Evolutionary conservation across 2,797 vertebrate species (phyloP).

Genomic region (Fistularia tabacaria): DNA sequence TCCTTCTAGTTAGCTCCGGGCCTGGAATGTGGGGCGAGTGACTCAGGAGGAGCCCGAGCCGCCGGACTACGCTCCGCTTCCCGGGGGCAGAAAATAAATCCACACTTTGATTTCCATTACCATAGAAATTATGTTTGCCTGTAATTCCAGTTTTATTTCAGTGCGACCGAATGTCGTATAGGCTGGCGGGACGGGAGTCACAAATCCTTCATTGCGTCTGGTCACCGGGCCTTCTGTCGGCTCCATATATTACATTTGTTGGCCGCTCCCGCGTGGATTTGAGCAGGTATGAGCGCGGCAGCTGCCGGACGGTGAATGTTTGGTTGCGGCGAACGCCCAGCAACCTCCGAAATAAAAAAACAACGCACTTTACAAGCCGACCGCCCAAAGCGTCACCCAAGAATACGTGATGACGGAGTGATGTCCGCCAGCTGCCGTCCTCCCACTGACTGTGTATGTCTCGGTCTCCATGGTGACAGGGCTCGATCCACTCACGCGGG

Average conservation of each 20-base stretch:
- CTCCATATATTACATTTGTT: slow-evolving; percentile 1
- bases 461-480: slow-evolving; percentile 50
- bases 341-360: slow-evolving; percentile 53
- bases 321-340: slow-evolving; percentile 65
- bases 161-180: too few relatives aligned
- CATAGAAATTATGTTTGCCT: too few relatives aligned
- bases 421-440: slow-evolving; percentile 59
- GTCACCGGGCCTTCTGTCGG: neutral
- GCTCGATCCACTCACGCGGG: slow-evolving; percentile 28
- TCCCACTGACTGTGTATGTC: slow-evolving; percentile 55
- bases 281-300: slow-evolving; percentile 28
- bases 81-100: too few relatives aligned
- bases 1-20: slow-evolving; percentile 45
- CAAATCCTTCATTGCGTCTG: too few relatives aligned
- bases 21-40: slow-evolving; percentile 9
- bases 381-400: slow-evolving; percentile 50
- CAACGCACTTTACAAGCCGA: slow-evolving; percentile 50
- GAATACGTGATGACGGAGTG: slow-evolving; percentile 53
- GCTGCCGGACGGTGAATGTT: slow-evolving; percentile 51
- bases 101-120: too few relatives aligned
- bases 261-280: too few relatives aligned
- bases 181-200: too few relatives aligned
- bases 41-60: too few relatives aligned
- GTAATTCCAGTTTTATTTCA: too few relatives aligned
- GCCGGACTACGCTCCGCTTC: too few relatives aligned